These are phyloP conservation scores for Chrysomela aeneicollis DNA, from an alignment of 2,888 invertebrate species.

Conservation along the genomic window DNA sequence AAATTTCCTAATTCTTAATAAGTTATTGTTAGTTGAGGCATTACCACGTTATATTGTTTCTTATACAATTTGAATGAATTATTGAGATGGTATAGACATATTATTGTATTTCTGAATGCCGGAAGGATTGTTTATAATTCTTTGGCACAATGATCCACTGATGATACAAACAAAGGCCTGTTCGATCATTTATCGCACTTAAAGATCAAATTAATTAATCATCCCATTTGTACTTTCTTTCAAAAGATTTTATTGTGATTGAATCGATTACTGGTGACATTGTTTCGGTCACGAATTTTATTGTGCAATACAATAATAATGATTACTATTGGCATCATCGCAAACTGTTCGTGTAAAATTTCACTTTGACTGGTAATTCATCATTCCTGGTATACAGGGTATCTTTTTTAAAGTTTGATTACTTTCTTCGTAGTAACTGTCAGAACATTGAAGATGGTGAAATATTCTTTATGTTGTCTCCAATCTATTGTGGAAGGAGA, in stretches of 20 bases:
- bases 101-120: not conserved
- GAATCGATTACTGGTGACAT: constrained; percentile 25
- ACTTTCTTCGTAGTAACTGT: too few relatives aligned
- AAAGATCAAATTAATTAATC: constrained; percentile 38
- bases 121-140: not conserved
- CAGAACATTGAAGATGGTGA: too few relatives aligned
- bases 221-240: constrained; percentile 24
- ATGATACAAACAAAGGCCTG: not conserved
- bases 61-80: too few relatives aligned
- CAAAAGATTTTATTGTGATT: constrained; percentile 19
- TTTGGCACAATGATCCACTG: not conserved
- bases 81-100: too few relatives aligned
- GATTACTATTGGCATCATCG: not conserved
- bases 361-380: not conserved
- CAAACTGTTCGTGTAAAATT: not conserved
- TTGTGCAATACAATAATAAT: not conserved
- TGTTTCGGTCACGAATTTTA: constrained; percentile 31
- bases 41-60: too few relatives aligned
- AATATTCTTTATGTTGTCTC: too few relatives aligned
- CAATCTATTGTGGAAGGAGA: too few relatives aligned
- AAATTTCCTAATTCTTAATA: too few relatives aligned
- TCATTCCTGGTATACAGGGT: not conserved
- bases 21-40: too few relatives aligned
- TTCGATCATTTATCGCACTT: not conserved
- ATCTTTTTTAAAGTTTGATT: too few relatives aligned